A percentile compares a stretch with the other conserved stretches of the same genome.
Conservation (phyloP, 2,888 invertebrate species). For the Erebia palarica region DNA sequence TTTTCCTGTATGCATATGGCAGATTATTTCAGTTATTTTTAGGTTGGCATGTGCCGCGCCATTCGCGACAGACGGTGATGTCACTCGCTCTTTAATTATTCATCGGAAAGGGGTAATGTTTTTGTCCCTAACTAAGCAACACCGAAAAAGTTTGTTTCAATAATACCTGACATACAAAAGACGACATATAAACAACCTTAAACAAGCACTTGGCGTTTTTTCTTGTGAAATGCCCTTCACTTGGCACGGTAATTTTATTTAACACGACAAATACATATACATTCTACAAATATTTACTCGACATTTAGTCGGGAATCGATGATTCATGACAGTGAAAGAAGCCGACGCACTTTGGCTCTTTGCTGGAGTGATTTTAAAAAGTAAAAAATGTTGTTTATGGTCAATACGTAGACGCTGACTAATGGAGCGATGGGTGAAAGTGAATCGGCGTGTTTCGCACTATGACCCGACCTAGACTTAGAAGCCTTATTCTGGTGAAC, state of each 20-base stretch:
- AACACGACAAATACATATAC: conserved; percentile 29
- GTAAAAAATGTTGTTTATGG: conserved; percentile 59
- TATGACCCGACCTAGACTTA: conserved; percentile 55
- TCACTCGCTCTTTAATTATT: conserved; percentile 71
- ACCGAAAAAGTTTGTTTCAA: conserved; percentile 13
- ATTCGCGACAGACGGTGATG: conserved; percentile 77
- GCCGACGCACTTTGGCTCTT: conserved; percentile 28
- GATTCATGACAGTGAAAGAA: conserved; percentile 44
- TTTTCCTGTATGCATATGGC: conserved; percentile 70
- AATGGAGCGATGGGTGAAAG: conserved; percentile 67
- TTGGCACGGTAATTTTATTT: conserved; percentile 24
- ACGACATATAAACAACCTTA: conserved; percentile 11
- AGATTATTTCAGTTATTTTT: conserved; percentile 73
- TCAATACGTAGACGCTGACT: conserved; percentile 64
- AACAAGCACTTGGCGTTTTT: conserved; percentile 12
- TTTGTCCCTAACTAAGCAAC: conserved; percentile 39
- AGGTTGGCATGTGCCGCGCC: conserved; percentile 73
- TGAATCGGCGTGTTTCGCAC: conserved; percentile 62
- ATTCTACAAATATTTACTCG: conserved; percentile 30
- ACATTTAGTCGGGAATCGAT: conserved; percentile 40
- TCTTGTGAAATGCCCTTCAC: conserved; percentile 22
- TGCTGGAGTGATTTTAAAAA: conserved; percentile 45
- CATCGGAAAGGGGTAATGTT: conserved; percentile 65
- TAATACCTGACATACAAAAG: conserved; percentile 34
- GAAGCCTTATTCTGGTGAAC: conserved; percentile 27